Evolutionary conservation across 2,797 vertebrate species (phyloP), one percentile per base, ranked within the genome.

Genomic region (Psittacula echo): DNA sequence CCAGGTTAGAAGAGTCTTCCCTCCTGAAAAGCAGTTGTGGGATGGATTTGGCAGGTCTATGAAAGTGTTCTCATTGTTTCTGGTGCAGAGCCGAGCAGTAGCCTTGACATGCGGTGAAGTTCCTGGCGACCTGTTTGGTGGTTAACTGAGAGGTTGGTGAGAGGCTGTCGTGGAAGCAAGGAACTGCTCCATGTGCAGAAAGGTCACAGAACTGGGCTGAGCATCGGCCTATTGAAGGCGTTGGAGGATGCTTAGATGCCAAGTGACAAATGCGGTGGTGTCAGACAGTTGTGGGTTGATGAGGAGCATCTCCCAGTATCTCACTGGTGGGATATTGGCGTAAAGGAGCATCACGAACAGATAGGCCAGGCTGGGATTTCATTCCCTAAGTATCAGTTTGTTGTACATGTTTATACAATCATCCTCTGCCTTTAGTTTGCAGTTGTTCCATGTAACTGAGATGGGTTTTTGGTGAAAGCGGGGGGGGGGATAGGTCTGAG

Each of bases 401-500:
- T 79, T 90, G 3, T 13, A 7, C 15, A 37, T 48, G 60, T 48
- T 62, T 14, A 7, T 47, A 17, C 65, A 34, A 5, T 84, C 65
- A 64, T 22, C 39, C 48, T 29, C 71, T 82, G 60, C 12, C 76
- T 79, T 67, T 44, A n/a, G 83, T 70, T 86, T 71, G 79, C 94
- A 94, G 94, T 86, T 90, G 85, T 89, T 90, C 50, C 64, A 12
- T 80, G 90, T 79, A 91, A 96, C 51, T 13, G 66, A 89, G 85
- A 72, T 4, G 42, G 47, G 66, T 0, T 77, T 94, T 86, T 72
- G 89, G 84, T 92, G 91, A 41, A 62, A 76, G 90, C 77, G 34
- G 34, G 65, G 65, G 88, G 88, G 76, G 73, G 29, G 85, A 1
- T 60, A 30, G 21, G 87, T 10, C 90, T 72, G 86, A 94, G 80